Evolutionary conservation across 1,140 invertebrate species (phyloP).

Genomic region (Bombus ignitus): DNA sequence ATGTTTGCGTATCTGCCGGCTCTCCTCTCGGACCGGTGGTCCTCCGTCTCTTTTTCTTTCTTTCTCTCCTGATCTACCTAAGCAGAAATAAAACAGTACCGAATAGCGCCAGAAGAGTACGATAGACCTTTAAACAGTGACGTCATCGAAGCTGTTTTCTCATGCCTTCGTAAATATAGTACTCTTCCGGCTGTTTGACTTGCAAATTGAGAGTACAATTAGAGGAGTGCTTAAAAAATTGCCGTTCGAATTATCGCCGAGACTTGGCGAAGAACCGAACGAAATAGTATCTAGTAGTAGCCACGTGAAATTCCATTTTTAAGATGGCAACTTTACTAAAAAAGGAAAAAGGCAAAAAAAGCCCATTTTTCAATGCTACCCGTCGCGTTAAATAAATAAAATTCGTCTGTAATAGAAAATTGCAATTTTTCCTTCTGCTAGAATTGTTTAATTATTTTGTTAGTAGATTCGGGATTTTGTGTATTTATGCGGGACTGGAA

Average conservation of each 20-base stretch:
- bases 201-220: constrained; percentile 38
- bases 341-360: not conserved
- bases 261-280: not conserved
- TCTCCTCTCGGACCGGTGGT: not conserved
- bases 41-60: not conserved
- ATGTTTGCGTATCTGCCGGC: constrained; percentile 1
- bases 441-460: too few relatives aligned
- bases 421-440: too few relatives aligned
- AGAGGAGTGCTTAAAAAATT: constrained; percentile 36
- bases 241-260: constrained; percentile 25
- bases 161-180: constrained; percentile 63
- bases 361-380: too few relatives aligned
- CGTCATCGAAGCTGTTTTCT: constrained; percentile 61
- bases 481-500: too few relatives aligned
- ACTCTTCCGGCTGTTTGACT: constrained; percentile 61
- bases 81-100: constrained; percentile 64
- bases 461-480: too few relatives aligned
- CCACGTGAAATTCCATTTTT: not conserved
- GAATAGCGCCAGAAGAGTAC: constrained; percentile 57
- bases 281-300: not conserved
- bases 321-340: not conserved
- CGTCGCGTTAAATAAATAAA: too few relatives aligned
- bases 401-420: too few relatives aligned
- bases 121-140: constrained; percentile 62
- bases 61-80: not conserved